Percentiles rank a stretch among this genome's conserved stretches.
phyloP scores from a whole-genome alignment of 2,113 vertebrate species.

The Microcebus lehilahytsara region DNA sequence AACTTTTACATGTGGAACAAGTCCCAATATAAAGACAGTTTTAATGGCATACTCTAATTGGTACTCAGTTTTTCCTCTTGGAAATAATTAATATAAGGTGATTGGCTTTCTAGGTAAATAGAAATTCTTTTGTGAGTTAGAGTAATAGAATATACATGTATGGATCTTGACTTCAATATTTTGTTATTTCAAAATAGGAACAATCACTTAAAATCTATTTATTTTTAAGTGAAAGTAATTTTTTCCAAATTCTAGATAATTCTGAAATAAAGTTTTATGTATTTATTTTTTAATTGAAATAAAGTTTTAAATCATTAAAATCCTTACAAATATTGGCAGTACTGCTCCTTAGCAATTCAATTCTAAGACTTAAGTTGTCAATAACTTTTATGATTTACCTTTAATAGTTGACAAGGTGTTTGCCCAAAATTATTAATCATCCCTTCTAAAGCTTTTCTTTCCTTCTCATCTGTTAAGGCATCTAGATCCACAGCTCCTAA shows the following conservation, averaged over 20 bases:
- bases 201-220: constrained; percentile 6
- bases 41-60: background rate
- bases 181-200: constrained; percentile 32
- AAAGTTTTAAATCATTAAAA: constrained; percentile 35
- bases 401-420: constrained; percentile 96
- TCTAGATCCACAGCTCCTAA: constrained; percentile 97
- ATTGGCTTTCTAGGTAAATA: background rate
- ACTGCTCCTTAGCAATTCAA: constrained; percentile 2
- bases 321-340: background rate
- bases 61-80: background rate
- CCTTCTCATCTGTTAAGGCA: constrained; percentile 96
- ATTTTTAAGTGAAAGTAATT: constrained; percentile 28
- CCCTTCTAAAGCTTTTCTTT: constrained; percentile 96
- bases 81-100: background rate
- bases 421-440: constrained; percentile 99
- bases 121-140: background rate
- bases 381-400: constrained; percentile 84
- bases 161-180: background rate
- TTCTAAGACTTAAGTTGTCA: constrained; percentile 19
- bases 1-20: background rate
- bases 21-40: background rate
- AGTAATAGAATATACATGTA: background rate
- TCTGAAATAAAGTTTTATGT: constrained; percentile 5
- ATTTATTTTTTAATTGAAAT: background rate
- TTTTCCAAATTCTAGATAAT: constrained; percentile 42